phyloP scores from a whole-genome alignment of 2,888 invertebrate species.

The Drosophila gaucha region DNA sequence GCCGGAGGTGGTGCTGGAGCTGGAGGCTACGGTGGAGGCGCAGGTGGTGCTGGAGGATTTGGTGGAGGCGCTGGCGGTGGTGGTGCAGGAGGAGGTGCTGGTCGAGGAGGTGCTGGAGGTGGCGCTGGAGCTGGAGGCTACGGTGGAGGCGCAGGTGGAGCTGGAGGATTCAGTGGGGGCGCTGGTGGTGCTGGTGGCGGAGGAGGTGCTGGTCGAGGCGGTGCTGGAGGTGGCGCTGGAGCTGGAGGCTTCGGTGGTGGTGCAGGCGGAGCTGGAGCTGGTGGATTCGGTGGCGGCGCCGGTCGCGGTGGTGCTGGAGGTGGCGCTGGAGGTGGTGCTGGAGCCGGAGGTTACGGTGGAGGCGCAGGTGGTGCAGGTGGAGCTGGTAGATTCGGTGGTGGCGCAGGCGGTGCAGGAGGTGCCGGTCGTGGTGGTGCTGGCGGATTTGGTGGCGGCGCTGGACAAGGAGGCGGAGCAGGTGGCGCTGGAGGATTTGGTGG shows the following conservation, averaged over 20 bases:
- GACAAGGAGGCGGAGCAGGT: constrained; percentile 69
- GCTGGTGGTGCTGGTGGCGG: constrained; percentile 32
- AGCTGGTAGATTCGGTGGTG: constrained; percentile 9
- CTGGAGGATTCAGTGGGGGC: constrained; percentile 18
- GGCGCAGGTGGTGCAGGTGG: constrained; percentile 12
- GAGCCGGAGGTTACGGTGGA: constrained; percentile 7
- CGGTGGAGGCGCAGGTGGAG: constrained; percentile 18
- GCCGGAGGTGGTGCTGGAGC: constrained; percentile 10
- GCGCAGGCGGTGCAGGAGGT: constrained; percentile 13
- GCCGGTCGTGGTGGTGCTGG: constrained; percentile 21
- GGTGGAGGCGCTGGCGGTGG: constrained; percentile 35
- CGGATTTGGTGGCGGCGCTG: constrained; percentile 32
- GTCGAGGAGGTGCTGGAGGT: constrained; percentile 46
- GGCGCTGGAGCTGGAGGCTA: constrained; percentile 33
- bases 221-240: background rate
- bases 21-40: constrained; percentile 25
- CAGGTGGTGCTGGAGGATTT: constrained; percentile 14
- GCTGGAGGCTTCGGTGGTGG: background rate
- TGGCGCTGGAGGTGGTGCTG: background rate
- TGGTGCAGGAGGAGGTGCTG: constrained; percentile 39
- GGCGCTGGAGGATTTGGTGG: constrained; percentile 77
- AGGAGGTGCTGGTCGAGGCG: background rate
- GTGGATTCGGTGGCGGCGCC: constrained; percentile 29
- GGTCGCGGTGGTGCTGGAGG: constrained; percentile 11
- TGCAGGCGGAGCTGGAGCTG: background rate